Evolutionary conservation across 1,140 invertebrate genomes (phyloP), one percentile per base, ranked within the genome.

Genomic region (Anoplolepis gracilipes): DNA sequence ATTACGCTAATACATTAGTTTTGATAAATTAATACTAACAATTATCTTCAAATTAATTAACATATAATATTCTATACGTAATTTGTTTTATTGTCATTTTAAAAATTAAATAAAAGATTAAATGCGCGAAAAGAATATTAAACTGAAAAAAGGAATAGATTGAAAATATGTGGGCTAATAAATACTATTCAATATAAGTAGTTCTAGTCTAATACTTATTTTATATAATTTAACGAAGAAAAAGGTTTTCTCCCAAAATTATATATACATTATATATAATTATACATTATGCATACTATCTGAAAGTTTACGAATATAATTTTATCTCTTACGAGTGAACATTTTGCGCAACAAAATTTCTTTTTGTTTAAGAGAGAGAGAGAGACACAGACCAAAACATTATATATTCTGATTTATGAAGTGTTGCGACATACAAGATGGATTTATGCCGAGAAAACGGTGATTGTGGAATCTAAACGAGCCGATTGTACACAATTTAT

Each of bases 401-500:
- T 78, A 78, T 76, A 8, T 16, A 62, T 39, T 67, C 33, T 49
- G 16, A 22, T 22, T 78, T 11, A 46, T 49, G n/a, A 78, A 67
- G 19, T 25, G 8, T 79, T 65, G 42, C 62, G 36, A 55, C 42
- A 69, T 30, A 69, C n/a, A 36, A 13, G n/a, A 22, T 16, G 5
- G 22, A 67, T 62, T 79, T 69, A 28, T 53, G 30, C 2, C 30
- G 62, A 69, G 13, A 49, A 49, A 28, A 5, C 30, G 22, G 30
- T 16, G 62, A 79, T 55, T 79, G 13, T 79, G 55, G 30, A 55
- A 64, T 77, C 19, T 65, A 67, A 53, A 53, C 30, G 30, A 30
- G 25, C 13, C 1, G 19, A 8, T 16, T 16, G 13, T 49, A 25
- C n/a, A 53, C 22, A 53, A 79, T 28, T 78, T 79, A 79, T 69